Percentiles rank a stretch among this genome's conserved stretches.
Evolutionary conservation across 2,888 invertebrate species (phyloP).

Genomic region (Andricus curvator): DNA sequence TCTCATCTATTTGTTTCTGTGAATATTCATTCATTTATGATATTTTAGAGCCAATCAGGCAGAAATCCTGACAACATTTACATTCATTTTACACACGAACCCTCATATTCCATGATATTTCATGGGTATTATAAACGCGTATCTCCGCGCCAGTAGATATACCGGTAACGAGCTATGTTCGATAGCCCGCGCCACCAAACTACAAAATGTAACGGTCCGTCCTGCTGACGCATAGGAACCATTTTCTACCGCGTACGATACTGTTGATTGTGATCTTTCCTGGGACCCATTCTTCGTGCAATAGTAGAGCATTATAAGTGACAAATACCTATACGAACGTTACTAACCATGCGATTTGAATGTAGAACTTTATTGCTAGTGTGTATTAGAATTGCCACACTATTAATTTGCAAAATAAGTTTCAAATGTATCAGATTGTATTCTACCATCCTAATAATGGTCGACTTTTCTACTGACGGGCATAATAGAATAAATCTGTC

Average conservation of each 20-base stretch:
- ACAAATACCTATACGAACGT: constrained; percentile 1
- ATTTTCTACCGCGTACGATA: constrained; percentile 54
- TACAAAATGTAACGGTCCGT: constrained; percentile 58
- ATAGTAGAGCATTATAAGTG: constrained; percentile 11
- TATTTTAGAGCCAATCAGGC: constrained; percentile 12
- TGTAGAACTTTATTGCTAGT: neutral
- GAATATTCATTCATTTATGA: neutral
- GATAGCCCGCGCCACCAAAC: constrained; percentile 51
- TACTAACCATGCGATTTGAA: neutral
- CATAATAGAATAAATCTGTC: neutral
- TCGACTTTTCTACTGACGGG: too few species aligned
- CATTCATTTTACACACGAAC: constrained; percentile 8
- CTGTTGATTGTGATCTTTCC: constrained; percentile 50
- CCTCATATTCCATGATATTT: constrained; percentile 30
- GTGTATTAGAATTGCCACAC: too few species aligned
- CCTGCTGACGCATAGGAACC: constrained; percentile 54
- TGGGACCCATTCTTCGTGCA: constrained; percentile 15
- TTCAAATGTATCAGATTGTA: neutral
- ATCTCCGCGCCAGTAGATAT: constrained; percentile 51
- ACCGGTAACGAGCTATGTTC: constrained; percentile 52
- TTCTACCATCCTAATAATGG: neutral
- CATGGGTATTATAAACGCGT: constrained; percentile 51
- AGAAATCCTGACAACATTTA: constrained; percentile 1
- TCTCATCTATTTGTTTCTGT: neutral
- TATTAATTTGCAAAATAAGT: neutral